These are phyloP conservation scores for Drosophila ohnishii DNA, from an alignment of 1,140 invertebrate species.

Conservation along the genomic window DNA sequence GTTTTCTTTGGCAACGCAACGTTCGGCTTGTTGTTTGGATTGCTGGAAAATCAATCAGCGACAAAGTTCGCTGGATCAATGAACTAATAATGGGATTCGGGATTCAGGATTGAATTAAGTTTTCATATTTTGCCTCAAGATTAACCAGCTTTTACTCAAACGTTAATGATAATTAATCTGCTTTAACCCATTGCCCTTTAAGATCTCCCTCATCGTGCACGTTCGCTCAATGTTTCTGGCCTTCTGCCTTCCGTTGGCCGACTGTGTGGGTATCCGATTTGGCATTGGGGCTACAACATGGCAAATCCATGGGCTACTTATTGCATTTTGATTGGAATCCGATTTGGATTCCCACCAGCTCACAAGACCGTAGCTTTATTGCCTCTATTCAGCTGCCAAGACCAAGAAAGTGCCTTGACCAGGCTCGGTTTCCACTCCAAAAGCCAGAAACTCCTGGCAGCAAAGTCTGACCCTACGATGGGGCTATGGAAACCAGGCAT, in stretches of 20 bases:
- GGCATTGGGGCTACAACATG: conserved; percentile 6
- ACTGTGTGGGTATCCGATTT: background rate
- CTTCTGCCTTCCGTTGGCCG: background rate
- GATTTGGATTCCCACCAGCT: conserved; percentile 35
- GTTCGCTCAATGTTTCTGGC: background rate
- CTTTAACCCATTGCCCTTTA: background rate
- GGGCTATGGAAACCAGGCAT: conserved; percentile 38
- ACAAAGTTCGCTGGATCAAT: conserved; percentile 33
- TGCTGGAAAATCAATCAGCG: conserved; percentile 49
- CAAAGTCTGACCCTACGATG: background rate
- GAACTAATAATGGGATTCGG: conserved; percentile 33
- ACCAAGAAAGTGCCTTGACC: conserved; percentile 17
- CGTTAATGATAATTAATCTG: background rate
- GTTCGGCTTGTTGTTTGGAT: conserved; percentile 16
- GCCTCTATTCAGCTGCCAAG: conserved; percentile 26
- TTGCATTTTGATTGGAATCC: conserved; percentile 47
- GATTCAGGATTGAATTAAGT: background rate
- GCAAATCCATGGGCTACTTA: conserved; percentile 44
- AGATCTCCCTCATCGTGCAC: background rate
- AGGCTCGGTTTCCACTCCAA: conserved; percentile 5
- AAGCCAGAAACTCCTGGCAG: background rate
- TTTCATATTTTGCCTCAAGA: background rate
- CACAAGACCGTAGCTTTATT: conserved; percentile 9
- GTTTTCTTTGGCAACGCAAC: conserved; percentile 26
- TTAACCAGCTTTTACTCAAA: background rate